phyloP scores from a whole-genome alignment of 2,888 invertebrate species.

The Auanema freiburgensis region DNA sequence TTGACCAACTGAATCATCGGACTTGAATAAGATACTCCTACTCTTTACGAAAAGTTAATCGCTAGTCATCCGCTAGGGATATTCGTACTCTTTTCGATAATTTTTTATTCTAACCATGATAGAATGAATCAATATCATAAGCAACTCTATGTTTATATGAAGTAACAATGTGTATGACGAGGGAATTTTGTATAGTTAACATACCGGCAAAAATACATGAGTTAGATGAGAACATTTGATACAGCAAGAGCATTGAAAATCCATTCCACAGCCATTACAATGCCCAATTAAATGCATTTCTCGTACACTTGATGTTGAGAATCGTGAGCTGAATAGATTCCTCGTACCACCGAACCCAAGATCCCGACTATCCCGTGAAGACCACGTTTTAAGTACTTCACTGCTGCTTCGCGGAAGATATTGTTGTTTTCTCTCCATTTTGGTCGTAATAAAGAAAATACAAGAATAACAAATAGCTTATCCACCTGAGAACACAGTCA shows the following conservation, averaged over 20 bases:
- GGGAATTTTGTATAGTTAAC: conserved; percentile 5
- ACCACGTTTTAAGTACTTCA: conserved; percentile 26
- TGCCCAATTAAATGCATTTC: conserved; percentile 45
- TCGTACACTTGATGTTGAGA: conserved; percentile 26
- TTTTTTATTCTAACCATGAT: too few species aligned
- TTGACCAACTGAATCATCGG: too few species aligned
- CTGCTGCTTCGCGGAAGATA: conserved; percentile 33
- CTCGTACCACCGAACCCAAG: conserved; percentile 22
- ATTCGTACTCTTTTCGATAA: too few species aligned
- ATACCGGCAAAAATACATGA: conserved; percentile 43
- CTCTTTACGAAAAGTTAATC: too few species aligned
- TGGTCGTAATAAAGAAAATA: too few species aligned
- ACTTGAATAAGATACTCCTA: too few species aligned
- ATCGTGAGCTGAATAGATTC: conserved; percentile 16
- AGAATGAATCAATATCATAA: too few species aligned
- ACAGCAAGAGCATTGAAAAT: conserved; percentile 51
- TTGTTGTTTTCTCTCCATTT: conserved; percentile 11
- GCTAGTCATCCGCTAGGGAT: too few species aligned
- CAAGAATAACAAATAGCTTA: too few species aligned
- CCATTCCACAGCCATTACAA: conserved; percentile 42
- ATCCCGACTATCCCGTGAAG: conserved; percentile 24
- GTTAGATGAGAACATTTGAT: conserved; percentile 42
- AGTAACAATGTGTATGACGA: conserved; percentile 1
- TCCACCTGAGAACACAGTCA: too few species aligned
- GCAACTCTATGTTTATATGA: neutral